Evolutionary conservation across 2,888 invertebrate species (phyloP), one percentile per base, ranked within the genome.

Genomic region (Megamerina dolium): DNA sequence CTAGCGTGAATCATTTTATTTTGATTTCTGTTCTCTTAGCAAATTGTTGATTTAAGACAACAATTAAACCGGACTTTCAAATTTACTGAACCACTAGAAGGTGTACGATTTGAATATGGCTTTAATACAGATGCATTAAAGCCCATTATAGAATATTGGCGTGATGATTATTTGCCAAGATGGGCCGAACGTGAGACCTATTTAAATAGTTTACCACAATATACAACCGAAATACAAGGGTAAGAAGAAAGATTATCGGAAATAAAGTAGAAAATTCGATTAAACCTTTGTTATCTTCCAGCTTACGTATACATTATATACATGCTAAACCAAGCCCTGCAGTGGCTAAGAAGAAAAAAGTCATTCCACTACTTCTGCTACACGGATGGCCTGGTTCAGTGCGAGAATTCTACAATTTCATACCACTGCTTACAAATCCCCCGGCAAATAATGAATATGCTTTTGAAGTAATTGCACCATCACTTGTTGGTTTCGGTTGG

Each of bases 361-460:
- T 80, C 4, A 57, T 82, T 2, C 87, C 90, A 0, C 48, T 92
- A 10, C 64, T 91, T 6, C 46, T 92, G 42, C 65, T 86, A 3
- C 90, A 92, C 53, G 89, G 91, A n/a, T 91, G 91, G 91, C 91
- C 91, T 0, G 87, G 89, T 3, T 86, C 86, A 1, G 70, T 90
- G 13, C 76, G 82, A 4, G 89, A 91, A 65, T 89, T 88, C 66
- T 83, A 84, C 60, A 83, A 83, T 43, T 66, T 86, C 14, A 81
- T 87, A 41, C 86, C 87, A 0, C 59, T 79, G 48, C 66, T 87
- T 17, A 79, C 74, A 0, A 74, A 72, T 1, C 74, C 75, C 0
- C 64, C 69, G 3, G 57, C 70, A 0, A 74, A 74, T 20, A 62
- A 69, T n/a, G 73, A 78, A 32, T 80, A 80, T 53, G 79, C 79